Conservation (phyloP, 2,113 vertebrate genomes). For the Anseranas semipalmata region DNA sequence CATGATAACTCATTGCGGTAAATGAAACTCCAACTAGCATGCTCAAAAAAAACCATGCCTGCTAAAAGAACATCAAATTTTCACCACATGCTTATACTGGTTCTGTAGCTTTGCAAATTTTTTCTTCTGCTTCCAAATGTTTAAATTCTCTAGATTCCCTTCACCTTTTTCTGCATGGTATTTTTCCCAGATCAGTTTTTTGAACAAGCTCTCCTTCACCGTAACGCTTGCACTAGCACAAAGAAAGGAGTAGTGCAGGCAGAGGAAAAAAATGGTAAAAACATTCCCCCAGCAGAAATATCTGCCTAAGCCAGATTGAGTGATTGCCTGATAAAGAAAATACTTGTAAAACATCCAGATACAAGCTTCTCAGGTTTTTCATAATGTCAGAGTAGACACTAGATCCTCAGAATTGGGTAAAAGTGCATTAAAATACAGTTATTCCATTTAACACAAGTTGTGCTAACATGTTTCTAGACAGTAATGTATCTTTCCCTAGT, state of each 20-base stretch:
- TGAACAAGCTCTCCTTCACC: background rate
- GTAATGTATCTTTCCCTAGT: background rate
- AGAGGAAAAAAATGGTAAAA: background rate
- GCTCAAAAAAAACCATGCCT: background rate
- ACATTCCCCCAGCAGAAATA: background rate
- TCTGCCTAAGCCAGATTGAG: background rate
- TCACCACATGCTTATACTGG: background rate
- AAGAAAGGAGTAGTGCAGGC: background rate
- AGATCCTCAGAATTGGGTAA: background rate
- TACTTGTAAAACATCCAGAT: background rate
- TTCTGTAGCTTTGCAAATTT: background rate
- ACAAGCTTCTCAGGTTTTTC: background rate
- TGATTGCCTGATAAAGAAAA: background rate
- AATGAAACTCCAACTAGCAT: background rate
- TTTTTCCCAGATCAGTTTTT: background rate
- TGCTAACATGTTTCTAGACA: background rate
- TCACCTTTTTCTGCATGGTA: background rate
- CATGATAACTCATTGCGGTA: slow-evolving; percentile 11
- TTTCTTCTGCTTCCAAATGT: background rate
- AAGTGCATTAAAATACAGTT: background rate
- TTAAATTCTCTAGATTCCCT: background rate
- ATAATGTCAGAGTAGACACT: background rate
- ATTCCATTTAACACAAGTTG: background rate
- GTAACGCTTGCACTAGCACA: background rate
- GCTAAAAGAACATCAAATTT: slow-evolving; percentile 36